phyloP scores from a whole-genome alignment of 2,797 vertebrate genomes.

The Sebastes kiyomatsui region DNA sequence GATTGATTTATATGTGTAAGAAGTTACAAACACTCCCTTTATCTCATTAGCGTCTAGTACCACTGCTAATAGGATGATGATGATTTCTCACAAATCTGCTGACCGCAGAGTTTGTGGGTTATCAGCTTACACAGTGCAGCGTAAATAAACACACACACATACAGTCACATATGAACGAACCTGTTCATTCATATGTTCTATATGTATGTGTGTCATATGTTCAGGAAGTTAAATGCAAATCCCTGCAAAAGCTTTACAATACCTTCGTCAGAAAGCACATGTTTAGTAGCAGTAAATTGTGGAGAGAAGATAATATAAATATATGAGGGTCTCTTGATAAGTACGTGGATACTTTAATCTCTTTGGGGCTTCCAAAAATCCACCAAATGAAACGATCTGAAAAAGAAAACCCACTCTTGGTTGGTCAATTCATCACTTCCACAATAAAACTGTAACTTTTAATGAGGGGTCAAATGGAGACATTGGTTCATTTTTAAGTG shows the following conservation, averaged over 20 bases:
- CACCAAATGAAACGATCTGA: background rate
- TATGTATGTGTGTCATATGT: too few species aligned
- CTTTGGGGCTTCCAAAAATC: background rate
- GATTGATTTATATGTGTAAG: background rate
- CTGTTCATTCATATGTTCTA: background rate
- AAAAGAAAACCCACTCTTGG: background rate
- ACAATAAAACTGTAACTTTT: background rate
- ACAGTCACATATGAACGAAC: background rate
- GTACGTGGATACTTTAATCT: too few species aligned
- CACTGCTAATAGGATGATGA: conserved; percentile 76
- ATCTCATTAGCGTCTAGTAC: background rate
- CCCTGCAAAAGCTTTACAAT: background rate
- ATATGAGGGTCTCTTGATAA: too few species aligned
- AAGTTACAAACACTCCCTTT: background rate
- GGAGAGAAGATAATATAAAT: background rate
- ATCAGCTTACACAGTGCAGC: conserved; percentile 73
- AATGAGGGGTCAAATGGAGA: background rate
- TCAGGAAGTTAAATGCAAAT: background rate
- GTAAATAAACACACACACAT: background rate
- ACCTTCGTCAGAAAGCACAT: background rate
- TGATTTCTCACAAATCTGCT: conserved; percentile 73
- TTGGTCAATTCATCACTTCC: background rate
- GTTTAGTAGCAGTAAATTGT: background rate
- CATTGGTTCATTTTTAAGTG: background rate
- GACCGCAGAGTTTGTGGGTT: conserved; percentile 69